Base-by-base conservation (phyloP, 2,888 invertebrate genomes). In the Hyposoter dolosus region DNA sequence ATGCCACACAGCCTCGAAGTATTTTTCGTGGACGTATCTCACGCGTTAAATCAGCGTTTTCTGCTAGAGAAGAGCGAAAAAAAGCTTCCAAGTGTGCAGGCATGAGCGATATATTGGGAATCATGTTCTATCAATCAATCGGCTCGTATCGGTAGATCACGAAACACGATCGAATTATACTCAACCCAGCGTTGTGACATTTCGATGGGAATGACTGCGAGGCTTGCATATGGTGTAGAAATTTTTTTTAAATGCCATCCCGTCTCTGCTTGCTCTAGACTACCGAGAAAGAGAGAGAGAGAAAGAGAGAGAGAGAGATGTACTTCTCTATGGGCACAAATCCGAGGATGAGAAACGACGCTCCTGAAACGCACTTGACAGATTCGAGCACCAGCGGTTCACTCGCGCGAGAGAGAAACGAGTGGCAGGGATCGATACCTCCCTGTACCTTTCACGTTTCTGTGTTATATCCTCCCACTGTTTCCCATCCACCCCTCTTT, bases 311-410 rank as follows among this genome's bases (percentile, higher is more conserved):
- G 75, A 66, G 50, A 17, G 63, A 56, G 47, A 45, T 74, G 60
- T 71, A 53, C 56, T 82, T 43, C 76, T 82, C 74, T 66, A 60
- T 66, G 85, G 75, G 69, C 63, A 85, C 75, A 83, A 85, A 85
- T 85, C 76, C 85, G 85, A 80, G 82, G 85, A 85, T 85, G 85
- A 85, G 85, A 83, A 85, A 85, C 83, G 85, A 80, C 76, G 79
- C 79, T 83, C 75, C 82, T 85, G 85, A 85, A 83, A 83, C 82
- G 75, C 85, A 83, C 85, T 80, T 85, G 85, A 85, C 85, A 85
- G 85, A 85, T 85, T 85, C 85, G 85, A 85, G 83, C 79, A 79
- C 83, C 76, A 85, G 85, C 79, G 85, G 76, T 83, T 80, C 82
- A 83, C 82, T 85, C 71, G 82, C 75, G 65, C 65, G 75, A 79